Conservation (phyloP, 2,888 invertebrate genomes). For the Xiphydria camelus region DNA sequence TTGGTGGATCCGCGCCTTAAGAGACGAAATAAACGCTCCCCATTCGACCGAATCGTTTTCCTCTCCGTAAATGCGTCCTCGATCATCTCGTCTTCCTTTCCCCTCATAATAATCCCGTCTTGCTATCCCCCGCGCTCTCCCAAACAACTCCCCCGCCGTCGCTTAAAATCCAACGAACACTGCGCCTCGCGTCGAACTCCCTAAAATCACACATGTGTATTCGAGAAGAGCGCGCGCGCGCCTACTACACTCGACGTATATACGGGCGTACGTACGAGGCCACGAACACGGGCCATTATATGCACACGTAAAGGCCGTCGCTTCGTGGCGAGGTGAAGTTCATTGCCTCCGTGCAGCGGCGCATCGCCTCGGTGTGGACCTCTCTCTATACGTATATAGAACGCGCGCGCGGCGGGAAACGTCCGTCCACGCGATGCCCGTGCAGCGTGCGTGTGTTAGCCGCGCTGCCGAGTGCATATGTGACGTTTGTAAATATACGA, state of each 20-base stretch:
- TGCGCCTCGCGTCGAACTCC: too few species aligned
- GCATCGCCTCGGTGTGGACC: conserved; percentile 20
- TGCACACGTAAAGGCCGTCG: conserved; percentile 51
- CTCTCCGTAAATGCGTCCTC: too few species aligned
- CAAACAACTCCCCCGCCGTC: too few species aligned
- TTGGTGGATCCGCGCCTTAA: too few species aligned
- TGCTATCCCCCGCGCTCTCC: too few species aligned
- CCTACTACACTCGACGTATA: conserved; percentile 30
- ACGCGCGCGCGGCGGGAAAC: background rate
- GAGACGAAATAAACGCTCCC: too few species aligned
- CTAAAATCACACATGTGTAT: conserved; percentile 27
- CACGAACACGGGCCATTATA: conserved; percentile 54
- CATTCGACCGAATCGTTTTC: too few species aligned
- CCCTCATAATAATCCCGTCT: too few species aligned
- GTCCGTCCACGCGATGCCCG: conserved; percentile 4
- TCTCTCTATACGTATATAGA: conserved; percentile 5
- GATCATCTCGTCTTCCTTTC: too few species aligned
- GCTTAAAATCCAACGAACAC: too few species aligned
- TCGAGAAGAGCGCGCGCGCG: conserved; percentile 28
- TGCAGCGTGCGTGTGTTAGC: conserved; percentile 15
- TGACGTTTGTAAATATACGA: conserved; percentile 51
- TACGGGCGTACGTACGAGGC: conserved; percentile 32
- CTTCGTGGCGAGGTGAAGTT: conserved; percentile 54
- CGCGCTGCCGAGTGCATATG: conserved; percentile 31
- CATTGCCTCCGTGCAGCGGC: conserved; percentile 51